Evolutionary conservation across 2,113 vertebrate species (phyloP), one percentile per base, ranked within the genome.

Genomic region (Sceloporus tristichus): DNA sequence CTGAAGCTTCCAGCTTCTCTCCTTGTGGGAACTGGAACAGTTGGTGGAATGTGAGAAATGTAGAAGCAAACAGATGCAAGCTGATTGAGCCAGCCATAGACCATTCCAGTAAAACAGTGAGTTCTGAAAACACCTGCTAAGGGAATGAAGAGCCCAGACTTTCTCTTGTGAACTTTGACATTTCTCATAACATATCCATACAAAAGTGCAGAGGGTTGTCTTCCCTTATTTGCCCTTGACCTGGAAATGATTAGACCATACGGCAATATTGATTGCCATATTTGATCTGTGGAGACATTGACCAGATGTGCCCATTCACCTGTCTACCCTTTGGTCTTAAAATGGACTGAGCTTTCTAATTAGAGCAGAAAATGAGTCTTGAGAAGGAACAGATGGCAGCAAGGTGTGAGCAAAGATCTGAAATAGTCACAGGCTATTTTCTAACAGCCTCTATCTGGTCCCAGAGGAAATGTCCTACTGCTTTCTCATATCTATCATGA

Each of bases 301-400:
- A 79, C 53, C 89, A 79, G 88, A 84, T 92, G 86, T 66, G 27
- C 85, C 82, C 11, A 0, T 70, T 89, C 87, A 91, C 85, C 71
- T 80, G 79, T 42, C 29, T 40, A 71, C 88, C 90, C 66, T 86
- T 85, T 78, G 38, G 79, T 80, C 25, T 92, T 85, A 80, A 88
- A 75, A 88, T 91, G 74, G 85, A 87, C 85, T 85, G 73, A 77
- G 77, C 85, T 89, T 75, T 85, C 80, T 89, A 62, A 89, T 91
- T 90, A 91, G 85, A 91, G 70, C 79, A 78, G 48, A 68, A 81
- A 90, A 84, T 54, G 62, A 54, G 62, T 83, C 85, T 18, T 5
- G 73, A 81, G 65, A 88, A 82, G 53, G 53, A 93, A 89, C 84
- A 91, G 90, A 82, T 87, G 89, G 83, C 62, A 83, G 74, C n/a